Percentiles rank a stretch among this genome's conserved stretches.
Evolutionary conservation across 2,888 invertebrate genomes (phyloP).

Genomic region (Caenorhabditis sp.): DNA sequence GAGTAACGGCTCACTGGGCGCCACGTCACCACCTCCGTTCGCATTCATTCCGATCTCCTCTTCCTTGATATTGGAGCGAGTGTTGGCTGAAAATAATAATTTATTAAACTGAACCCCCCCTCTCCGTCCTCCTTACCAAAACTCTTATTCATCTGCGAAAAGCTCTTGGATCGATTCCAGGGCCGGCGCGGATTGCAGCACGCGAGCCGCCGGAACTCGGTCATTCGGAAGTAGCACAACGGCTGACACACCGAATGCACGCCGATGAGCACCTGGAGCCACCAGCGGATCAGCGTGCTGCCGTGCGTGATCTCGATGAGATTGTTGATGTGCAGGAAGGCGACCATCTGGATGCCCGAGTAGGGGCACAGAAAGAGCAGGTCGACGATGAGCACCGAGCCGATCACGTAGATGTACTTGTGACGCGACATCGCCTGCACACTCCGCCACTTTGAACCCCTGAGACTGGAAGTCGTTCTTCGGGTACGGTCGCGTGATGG

Average conservation of each 20-base stretch:
- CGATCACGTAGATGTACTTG: constrained; percentile 79
- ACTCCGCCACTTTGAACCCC: constrained; percentile 57
- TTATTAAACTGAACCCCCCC: not conserved
- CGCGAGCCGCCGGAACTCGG: constrained; percentile 78
- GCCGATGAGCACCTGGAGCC: constrained; percentile 77
- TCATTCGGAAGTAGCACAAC: constrained; percentile 78
- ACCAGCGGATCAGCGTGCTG: constrained; percentile 74
- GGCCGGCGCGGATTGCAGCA: constrained; percentile 69
- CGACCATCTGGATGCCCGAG: constrained; percentile 73
- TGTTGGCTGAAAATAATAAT: constrained; percentile 55
- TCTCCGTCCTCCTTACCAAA: constrained; percentile 60
- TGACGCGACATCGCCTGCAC: constrained; percentile 74
- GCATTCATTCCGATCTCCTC: constrained; percentile 54
- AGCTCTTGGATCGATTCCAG: constrained; percentile 72
- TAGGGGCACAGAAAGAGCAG: constrained; percentile 78
- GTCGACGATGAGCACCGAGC: constrained; percentile 77
- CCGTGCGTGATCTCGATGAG: constrained; percentile 66
- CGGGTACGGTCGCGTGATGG: no score
- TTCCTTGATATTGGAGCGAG: constrained; percentile 57
- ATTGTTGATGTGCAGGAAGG: constrained; percentile 76
- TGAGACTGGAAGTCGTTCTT: constrained; percentile 11
- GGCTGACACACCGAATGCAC: constrained; percentile 79
- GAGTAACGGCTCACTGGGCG: constrained; percentile 47
- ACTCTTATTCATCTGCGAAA: constrained; percentile 72
- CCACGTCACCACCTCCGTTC: constrained; percentile 9